Evolutionary conservation across 2,797 vertebrate species (phyloP).

Genomic region (Dicrostonyx torquatus): DNA sequence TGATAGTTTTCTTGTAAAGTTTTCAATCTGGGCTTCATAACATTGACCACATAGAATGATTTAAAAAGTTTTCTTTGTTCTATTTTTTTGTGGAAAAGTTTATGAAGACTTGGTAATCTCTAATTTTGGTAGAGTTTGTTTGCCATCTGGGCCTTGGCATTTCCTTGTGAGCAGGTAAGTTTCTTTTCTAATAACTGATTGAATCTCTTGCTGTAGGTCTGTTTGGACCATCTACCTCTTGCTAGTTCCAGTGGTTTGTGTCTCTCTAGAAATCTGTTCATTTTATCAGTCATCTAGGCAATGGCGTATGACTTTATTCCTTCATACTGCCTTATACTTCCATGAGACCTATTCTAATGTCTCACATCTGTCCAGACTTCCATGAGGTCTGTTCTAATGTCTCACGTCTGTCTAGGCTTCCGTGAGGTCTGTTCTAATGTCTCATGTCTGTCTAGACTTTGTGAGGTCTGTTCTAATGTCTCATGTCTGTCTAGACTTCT

Average conservation of each 20-base stretch:
- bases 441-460: no score
- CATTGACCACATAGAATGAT: not conserved
- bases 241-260: not conserved
- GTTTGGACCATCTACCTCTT: constrained; percentile 23
- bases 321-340: not conserved
- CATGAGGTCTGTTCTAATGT: no score
- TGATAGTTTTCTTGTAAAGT: not conserved
- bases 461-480: no score
- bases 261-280: constrained; percentile 3
- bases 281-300: constrained; percentile 35
- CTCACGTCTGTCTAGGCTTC: no score
- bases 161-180: not conserved
- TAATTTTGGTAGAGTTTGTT: constrained; percentile 22
- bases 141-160: not conserved
- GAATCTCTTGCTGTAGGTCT: not conserved
- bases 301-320: not conserved
- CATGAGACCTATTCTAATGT: no score
- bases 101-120: constrained; percentile 13
- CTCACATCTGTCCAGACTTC: no score
- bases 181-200: not conserved
- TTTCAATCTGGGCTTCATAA: not conserved
- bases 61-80: not conserved
- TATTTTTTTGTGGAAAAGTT: not conserved
- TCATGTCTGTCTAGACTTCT: no score
- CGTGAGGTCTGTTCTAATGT: no score